Percentiles rank a stretch among this genome's conserved stretches.
phyloP scores from a whole-genome alignment of 2,888 invertebrate genomes.

The Flexamia atlantica region DNA sequence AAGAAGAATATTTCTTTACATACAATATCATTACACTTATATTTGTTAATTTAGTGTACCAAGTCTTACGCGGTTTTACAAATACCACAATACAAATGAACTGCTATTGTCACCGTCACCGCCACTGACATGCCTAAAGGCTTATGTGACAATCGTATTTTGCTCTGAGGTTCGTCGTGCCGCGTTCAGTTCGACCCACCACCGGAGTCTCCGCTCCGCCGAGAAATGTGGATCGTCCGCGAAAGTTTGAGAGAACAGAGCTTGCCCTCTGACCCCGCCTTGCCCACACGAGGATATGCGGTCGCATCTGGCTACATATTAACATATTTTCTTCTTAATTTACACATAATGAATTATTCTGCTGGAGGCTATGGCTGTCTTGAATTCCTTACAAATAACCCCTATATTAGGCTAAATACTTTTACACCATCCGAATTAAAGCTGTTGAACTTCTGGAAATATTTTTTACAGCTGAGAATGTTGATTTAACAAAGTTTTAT shows the following conservation, averaged over 20 bases:
- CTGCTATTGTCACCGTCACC: neutral
- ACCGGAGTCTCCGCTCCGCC: neutral
- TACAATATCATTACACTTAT: no score
- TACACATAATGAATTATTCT: constrained; percentile 8
- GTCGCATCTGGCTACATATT: constrained; percentile 13
- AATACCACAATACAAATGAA: no score
- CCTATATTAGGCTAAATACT: neutral
- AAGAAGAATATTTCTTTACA: no score
- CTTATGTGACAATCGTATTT: no score
- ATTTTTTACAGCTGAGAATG: no score
- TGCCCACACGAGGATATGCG: neutral
- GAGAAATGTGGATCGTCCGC: constrained; percentile 24
- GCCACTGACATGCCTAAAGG: no score
- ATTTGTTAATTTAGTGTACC: no score
- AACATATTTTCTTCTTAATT: constrained; percentile 10
- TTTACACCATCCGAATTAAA: neutral
- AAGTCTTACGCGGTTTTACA: no score
- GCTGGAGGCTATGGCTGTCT: neutral
- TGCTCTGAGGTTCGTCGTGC: no score
- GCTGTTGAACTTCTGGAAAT: no score
- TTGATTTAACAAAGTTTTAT: no score
- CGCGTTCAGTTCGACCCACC: constrained; percentile 14
- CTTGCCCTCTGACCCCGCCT: constrained; percentile 22
- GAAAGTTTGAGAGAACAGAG: constrained; percentile 23
- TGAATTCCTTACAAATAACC: neutral